Percentiles rank a stretch among this genome's conserved stretches.
These are phyloP conservation scores for Phocoena sinus DNA, from an alignment of 2,113 vertebrate species.

Conservation along the genomic window DNA sequence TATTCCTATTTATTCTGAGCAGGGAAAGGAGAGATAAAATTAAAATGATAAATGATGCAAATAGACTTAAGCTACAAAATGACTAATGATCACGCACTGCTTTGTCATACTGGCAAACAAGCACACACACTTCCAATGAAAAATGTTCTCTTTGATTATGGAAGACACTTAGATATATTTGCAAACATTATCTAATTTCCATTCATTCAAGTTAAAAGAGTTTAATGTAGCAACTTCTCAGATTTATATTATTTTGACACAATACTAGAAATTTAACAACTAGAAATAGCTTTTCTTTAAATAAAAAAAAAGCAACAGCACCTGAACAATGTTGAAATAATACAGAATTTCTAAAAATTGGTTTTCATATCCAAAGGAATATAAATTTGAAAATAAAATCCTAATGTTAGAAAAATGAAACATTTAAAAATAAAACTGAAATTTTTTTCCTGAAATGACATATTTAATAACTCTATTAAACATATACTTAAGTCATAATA, in stretches of 20 bases:
- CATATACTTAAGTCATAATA: neutral
- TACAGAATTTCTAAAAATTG: neutral
- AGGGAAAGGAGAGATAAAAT: neutral
- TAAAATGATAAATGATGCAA: constrained; percentile 1
- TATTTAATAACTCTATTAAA: neutral
- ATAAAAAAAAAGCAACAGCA: neutral
- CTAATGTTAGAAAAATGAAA: constrained; percentile 2
- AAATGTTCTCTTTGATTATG: neutral
- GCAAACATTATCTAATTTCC: constrained; percentile 1
- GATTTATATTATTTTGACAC: constrained; percentile 18
- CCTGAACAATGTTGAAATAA: neutral
- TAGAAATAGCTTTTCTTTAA: neutral
- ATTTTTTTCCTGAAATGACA: neutral
- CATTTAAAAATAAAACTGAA: constrained; percentile 44
- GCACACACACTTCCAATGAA: neutral
- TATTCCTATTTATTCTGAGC: neutral
- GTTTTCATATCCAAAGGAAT: constrained; percentile 19
- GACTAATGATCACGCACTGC: neutral
- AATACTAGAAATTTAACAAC: constrained; percentile 36
- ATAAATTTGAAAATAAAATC: constrained; percentile 35
- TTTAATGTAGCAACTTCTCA: neutral
- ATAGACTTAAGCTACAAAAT: neutral
- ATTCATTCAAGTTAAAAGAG: neutral
- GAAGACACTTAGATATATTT: neutral
- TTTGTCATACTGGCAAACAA: neutral